Evolutionary conservation across 2,888 invertebrate genomes (phyloP).

Genomic region (Harpagoxenus sublaevis): DNA sequence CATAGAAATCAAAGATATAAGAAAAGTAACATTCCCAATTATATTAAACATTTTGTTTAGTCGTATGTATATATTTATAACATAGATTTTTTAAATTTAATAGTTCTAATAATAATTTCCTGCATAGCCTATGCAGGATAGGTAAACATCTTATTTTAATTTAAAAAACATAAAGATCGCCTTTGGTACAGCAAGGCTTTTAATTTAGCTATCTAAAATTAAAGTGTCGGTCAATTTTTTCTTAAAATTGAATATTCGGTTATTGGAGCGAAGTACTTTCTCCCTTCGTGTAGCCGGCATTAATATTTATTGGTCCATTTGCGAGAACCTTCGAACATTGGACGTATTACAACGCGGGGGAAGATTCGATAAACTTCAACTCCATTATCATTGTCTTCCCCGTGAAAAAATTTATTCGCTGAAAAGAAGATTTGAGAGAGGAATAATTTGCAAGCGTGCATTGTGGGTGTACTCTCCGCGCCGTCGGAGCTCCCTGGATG

Average conservation of each 20-base stretch:
- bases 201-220: neutral
- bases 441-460: slow-evolving; percentile 62
- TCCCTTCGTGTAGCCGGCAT: neutral
- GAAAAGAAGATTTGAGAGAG: slow-evolving; percentile 70
- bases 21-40: neutral
- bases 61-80: neutral
- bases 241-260: neutral
- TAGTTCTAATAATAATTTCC: neutral
- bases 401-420: slow-evolving; percentile 56
- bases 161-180: neutral
- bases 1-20: neutral
- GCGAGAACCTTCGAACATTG: slow-evolving; percentile 5
- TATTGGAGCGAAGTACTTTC: neutral
- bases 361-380: slow-evolving; percentile 36
- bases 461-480: slow-evolving; percentile 59
- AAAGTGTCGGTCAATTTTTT: neutral
- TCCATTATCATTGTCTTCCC: slow-evolving; percentile 59
- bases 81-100: neutral
- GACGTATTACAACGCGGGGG: neutral
- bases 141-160: neutral
- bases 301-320: slow-evolving; percentile 48
- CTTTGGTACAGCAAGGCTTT: neutral
- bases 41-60: neutral
- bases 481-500: slow-evolving; percentile 67
- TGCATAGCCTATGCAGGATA: neutral